These are phyloP conservation scores for Leucophenga varia DNA, from an alignment of 1,140 invertebrate species.

Conservation along the genomic window DNA sequence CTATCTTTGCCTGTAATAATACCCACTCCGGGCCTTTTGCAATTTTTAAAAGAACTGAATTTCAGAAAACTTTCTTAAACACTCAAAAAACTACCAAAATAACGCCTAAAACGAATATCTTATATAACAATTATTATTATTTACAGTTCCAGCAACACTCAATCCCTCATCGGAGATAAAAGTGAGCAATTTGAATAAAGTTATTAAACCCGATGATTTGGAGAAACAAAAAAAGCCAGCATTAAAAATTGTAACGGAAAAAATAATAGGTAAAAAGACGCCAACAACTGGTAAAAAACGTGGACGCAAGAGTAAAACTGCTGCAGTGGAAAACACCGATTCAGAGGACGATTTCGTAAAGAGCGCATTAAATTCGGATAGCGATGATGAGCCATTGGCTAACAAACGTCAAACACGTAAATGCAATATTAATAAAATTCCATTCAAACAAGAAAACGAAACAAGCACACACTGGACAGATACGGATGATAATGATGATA, in stretches of 20 bases:
- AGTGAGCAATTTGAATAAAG: constrained; percentile 15
- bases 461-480: constrained; percentile 16
- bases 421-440: background rate
- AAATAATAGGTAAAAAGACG: too few species aligned
- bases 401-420: background rate
- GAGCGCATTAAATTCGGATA: too few species aligned
- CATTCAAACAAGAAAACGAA: constrained; percentile 10
- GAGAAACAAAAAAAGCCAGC: constrained; percentile 6
- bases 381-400: too few species aligned
- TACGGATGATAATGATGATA: constrained; percentile 38
- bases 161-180: constrained; percentile 22
- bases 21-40: too few species aligned
- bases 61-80: too few species aligned
- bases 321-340: background rate
- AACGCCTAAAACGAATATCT: too few species aligned
- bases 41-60: too few species aligned
- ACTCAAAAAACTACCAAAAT: too few species aligned
- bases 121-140: background rate
- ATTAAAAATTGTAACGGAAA: too few species aligned
- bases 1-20: too few species aligned
- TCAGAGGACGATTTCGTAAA: background rate
- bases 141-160: constrained; percentile 13
- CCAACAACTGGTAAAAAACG: too few species aligned
- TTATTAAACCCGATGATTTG: constrained; percentile 13
- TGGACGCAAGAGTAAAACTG: constrained; percentile 1